phyloP scores from a whole-genome alignment of 2,113 vertebrate genomes.

The Synchiropus splendidus region DNA sequence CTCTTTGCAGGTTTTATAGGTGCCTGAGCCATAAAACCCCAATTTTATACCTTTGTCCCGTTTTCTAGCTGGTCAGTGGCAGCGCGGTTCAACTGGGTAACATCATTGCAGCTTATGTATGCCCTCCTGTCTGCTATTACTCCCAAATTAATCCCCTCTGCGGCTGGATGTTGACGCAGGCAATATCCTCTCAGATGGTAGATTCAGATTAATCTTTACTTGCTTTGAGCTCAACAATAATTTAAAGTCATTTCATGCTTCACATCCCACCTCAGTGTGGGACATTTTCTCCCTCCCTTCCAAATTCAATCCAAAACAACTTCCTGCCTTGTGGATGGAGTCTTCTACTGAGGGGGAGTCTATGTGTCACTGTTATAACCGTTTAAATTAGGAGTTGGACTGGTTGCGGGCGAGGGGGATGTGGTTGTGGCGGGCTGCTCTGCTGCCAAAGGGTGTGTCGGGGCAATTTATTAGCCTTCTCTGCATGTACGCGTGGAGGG shows the following conservation, averaged over 20 bases:
- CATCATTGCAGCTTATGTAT: constrained; percentile 8
- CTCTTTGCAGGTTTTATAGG: too few species aligned
- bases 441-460: constrained; percentile 59
- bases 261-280: constrained; percentile 14
- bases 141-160: constrained; percentile 2
- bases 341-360: constrained; percentile 20
- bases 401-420: constrained; percentile 48
- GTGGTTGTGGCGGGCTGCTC: constrained; percentile 48
- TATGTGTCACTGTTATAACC: constrained; percentile 37
- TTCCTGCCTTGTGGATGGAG: constrained; percentile 21
- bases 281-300: constrained; percentile 13
- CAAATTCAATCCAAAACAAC: too few species aligned
- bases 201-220: constrained; percentile 6
- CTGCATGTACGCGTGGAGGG: constrained; percentile 23
- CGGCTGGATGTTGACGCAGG: background rate
- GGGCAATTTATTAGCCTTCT: constrained; percentile 53
- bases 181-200: constrained; percentile 17
- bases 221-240: constrained; percentile 24
- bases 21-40: too few species aligned
- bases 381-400: constrained; percentile 54
- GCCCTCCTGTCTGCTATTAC: constrained; percentile 2
- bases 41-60: too few species aligned
- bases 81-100: constrained; percentile 8
- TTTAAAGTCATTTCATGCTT: constrained; percentile 34
- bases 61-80: background rate